A percentile compares a stretch with the other conserved stretches of the same genome.
These are phyloP conservation scores for Capitulum mitella DNA, from an alignment of 2,888 invertebrate species.

Conservation along the genomic window DNA sequence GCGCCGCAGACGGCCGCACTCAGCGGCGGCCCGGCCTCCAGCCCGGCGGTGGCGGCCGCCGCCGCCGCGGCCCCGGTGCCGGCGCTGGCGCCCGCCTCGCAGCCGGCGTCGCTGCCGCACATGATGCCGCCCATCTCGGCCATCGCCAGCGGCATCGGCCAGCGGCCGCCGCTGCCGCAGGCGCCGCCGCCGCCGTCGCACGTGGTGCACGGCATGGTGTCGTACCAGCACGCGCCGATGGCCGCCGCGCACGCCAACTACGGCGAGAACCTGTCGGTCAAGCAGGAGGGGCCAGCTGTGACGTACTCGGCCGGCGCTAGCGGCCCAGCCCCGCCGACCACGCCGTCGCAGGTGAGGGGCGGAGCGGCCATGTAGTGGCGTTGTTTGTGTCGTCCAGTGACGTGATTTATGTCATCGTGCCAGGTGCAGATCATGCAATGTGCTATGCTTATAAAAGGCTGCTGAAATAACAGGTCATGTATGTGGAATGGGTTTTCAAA, in stretches of 20 bases:
- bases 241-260: background rate
- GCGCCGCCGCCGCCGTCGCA: background rate
- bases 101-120: background rate
- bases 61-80: background rate
- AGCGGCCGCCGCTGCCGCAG: background rate
- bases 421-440: too few species aligned
- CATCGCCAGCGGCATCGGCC: background rate
- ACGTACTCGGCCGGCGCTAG: background rate
- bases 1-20: background rate
- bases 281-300: background rate
- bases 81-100: background rate
- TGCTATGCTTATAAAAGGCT: too few species aligned
- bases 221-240: background rate
- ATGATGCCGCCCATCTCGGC: too few species aligned
- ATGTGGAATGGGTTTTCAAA: too few species aligned
- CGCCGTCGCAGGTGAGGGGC: background rate
- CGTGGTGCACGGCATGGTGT: background rate
- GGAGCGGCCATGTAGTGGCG: too few species aligned
- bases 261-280: constrained; percentile 11
- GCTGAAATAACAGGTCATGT: too few species aligned
- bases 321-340: background rate
- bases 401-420: too few species aligned
- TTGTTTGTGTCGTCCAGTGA: too few species aligned
- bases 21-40: background rate
- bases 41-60: background rate